Evolutionary conservation across 2,888 invertebrate species (phyloP).

Genomic region (Synergus laeviventris): DNA sequence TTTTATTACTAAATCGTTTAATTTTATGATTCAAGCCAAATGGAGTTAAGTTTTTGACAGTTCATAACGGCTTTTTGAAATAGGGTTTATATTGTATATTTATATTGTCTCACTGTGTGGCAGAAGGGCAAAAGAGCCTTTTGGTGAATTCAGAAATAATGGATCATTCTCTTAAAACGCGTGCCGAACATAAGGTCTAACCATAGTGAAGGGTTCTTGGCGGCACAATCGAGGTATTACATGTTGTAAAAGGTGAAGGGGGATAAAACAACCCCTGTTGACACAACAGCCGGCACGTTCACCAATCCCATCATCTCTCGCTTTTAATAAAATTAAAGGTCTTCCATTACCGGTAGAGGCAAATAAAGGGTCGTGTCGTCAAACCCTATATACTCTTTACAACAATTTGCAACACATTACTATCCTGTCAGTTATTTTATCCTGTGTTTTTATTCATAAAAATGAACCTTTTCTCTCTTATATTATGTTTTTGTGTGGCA

Average conservation of each 20-base stretch:
- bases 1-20: background rate
- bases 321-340: conserved; percentile 26
- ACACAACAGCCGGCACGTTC: conserved; percentile 40
- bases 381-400: background rate
- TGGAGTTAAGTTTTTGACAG: background rate
- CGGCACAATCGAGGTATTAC: conserved; percentile 38
- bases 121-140: background rate
- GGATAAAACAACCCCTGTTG: conserved; percentile 36
- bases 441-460: background rate
- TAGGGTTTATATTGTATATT: background rate
- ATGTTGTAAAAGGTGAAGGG: conserved; percentile 29
- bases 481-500: background rate
- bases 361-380: conserved; percentile 24
- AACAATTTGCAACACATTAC: conserved; percentile 1
- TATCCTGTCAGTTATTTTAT: conserved; percentile 2
- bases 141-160: conserved; percentile 17
- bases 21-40: background rate
- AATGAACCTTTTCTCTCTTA: background rate
- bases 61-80: background rate
- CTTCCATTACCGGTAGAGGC: conserved; percentile 5
- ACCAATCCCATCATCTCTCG: background rate
- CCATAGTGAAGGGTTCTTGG: conserved; percentile 23
- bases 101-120: background rate
- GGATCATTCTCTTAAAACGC: conserved; percentile 29
- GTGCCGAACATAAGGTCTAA: conserved; percentile 28